Evolutionary conservation across 53 echinoderm and acorn worm genomes (phyloP), one percentile per base, ranked within the genome.

Genomic region (Holothuria leucospilota): DNA sequence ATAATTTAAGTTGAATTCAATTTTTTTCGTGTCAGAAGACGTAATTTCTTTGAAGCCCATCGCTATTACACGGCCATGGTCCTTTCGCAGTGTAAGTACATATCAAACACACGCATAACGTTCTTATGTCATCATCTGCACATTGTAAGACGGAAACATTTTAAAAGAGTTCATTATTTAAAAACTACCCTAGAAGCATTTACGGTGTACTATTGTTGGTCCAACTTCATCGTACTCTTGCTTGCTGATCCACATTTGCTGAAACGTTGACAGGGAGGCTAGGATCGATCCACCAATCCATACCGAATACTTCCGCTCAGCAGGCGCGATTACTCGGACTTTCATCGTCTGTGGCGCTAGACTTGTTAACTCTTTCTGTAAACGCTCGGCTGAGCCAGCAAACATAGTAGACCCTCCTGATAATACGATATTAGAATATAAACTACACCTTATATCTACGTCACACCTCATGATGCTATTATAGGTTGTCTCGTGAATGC

Each of bases 401-500:
- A 89, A 92, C 92, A 92, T 92, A 0, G 89, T 89, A 26, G 86
- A 86, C 4, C 92, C 92, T 39, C 92, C 92, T 1, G 92, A 92
- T n/a, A 89, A 83, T 8, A 86, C 85, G 20, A 59, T 68, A 77
- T 92, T 92, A 39, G 89, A 71, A 77, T 92, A 92, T 28, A 92
- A 87, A 69, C 87, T 90, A 30, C 77, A 59, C 9, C 92, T 71
- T 25, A 92, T 92, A 42, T 92, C 92, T 18, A 92, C 89, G 71
- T 92, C 92, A 39, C 92, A 92, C 60, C 86, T 90, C 82, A 92
- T 82, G 20, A 92, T 89, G 6, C 89, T 86, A 70, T 85, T 94
- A 89, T 96, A 96, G 39, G 96, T 96, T 84, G 96, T 96, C 75
- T 96, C 96, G 66, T 96, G 96, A 85, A 96, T 94, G 58, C 96